These are phyloP conservation scores for Sanderia malayensis DNA, from an alignment of 30 jellyfish, hydroid and myxozoan genomes.

Conservation along the genomic window DNA sequence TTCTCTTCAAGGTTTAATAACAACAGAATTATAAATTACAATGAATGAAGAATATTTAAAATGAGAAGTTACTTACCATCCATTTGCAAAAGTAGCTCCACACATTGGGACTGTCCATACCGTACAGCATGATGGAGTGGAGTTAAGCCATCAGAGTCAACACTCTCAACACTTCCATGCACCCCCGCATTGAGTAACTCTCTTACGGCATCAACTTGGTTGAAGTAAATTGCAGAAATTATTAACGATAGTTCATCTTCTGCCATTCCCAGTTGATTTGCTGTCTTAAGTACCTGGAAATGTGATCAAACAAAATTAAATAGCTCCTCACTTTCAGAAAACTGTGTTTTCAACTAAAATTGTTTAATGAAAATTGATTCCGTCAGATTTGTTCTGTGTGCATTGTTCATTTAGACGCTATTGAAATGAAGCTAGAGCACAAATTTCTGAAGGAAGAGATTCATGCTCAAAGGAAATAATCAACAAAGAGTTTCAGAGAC, in stretches of 20 bases:
- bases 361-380: no score
- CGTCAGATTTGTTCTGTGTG: no score
- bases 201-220: conserved; percentile 54
- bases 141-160: conserved; percentile 65
- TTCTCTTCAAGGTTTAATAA: no score
- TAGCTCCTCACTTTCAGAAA: no score
- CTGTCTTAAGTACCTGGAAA: conserved; percentile 47
- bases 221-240: conserved; percentile 58
- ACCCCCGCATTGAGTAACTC: conserved; percentile 68
- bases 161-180: conserved; percentile 67
- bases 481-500: no score
- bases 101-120: conserved; percentile 78
- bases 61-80: conserved; percentile 70
- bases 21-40: no score
- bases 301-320: background rate
- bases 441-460: no score
- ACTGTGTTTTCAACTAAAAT: no score
- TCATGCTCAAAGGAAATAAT: no score
- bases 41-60: no score
- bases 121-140: conserved; percentile 86
- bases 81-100: conserved; percentile 57
- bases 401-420: no score
- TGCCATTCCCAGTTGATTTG: conserved; percentile 56
- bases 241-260: conserved; percentile 73
- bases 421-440: no score